Base-by-base conservation (phyloP, 2,797 vertebrate species). In the Enteromius anoplus region DNA sequence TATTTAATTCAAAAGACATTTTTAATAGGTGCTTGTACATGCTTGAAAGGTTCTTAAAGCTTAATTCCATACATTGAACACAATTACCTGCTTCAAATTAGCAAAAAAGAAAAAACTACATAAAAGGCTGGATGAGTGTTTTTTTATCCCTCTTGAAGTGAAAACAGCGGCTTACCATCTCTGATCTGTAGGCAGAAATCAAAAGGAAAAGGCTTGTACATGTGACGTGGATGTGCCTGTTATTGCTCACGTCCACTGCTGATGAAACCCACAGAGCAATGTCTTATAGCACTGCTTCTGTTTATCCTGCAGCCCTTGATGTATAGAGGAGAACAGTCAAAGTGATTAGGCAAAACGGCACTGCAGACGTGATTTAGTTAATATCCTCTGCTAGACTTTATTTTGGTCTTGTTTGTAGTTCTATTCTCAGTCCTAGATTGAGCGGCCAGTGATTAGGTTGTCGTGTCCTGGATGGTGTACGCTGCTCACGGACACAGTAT, bases 251-350 rank as follows among this genome's bases (percentile, higher is more conserved):
- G 12, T 79, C 26, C 62, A 32, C 32, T 34, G 80, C 55, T 82
- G 71, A 71, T 51, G 70, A 75, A 85, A 82, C 83, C 64, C 9
- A 51, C 45, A 23, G 81, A 55, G 26, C 21, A 82, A 84, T 81
- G 83, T 80, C 68, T 75, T 83, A 78, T 66, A 86, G 70, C 40
- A 4, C 53, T 6, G 68, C 51, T n/a, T 69, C 55, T 32, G 53
- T 62, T 42, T 70, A 26, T 82, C 45, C 17, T 75, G 32, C 73
- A 51, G 11, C 21, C 64, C 72, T 83, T 85, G 83, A 86, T 84
- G 85, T 82, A 76, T 10, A 49, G 4, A 77, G 10, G 17, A 58
- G 32, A 58, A 80, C 47, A 60, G 37, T 29, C 23, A 62, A 73
- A 78, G 40, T 17, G 51, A 68, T 64, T 34, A 58, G 53, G 26